Evolutionary conservation across 1,140 invertebrate species (phyloP), one percentile per base, ranked within the genome.

Genomic region (Caenorhabditis remanei): DNA sequence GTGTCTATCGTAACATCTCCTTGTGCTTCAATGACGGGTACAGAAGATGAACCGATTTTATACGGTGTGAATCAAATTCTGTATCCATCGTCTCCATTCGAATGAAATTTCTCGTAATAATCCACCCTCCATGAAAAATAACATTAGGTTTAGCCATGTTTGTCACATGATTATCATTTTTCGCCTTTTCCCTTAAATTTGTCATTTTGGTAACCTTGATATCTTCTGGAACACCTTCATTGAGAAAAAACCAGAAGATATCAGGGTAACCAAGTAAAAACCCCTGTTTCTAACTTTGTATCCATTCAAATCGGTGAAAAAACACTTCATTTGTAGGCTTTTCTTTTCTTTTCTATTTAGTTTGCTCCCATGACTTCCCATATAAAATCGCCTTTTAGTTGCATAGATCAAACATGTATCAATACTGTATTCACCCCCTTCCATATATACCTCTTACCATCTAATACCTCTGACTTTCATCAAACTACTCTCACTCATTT

Each of bases 131-230:
- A 61, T 32, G n/a, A 40, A 40, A 40, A 40, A 32, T 40, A 67
- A 40, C 13, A 46, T 46, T 75, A 75, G 67, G 67, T 75, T 67
- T 75, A 75, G 67, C 67, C 67, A 75, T 75, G 67, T 75, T 67
- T 75, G 67, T 75, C 67, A 75, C 67, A 75, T 75, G 67, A 75
- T 75, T 75, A 75, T 75, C 67, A 75, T 75, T 46, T 75, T 75
- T 75, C 67, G 7, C 41, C 43, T 75, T 46, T 75, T n/a, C 41
- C 41, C 40, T 46, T 40, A 2, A 1, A 53, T 13, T 53, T 16
- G 32, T 32, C 32, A 32, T 32, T 50, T 53, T 53, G 50, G 50
- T 53, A 2, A 50, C 50, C 50, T 16, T 11, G 14, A 2, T 50
- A 16, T 58, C n/a, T 58, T 58, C 56, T n/a, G 19, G 19, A 58